Conservation (phyloP, 2,888 invertebrate species). For the Cylloceria caligata region DNA sequence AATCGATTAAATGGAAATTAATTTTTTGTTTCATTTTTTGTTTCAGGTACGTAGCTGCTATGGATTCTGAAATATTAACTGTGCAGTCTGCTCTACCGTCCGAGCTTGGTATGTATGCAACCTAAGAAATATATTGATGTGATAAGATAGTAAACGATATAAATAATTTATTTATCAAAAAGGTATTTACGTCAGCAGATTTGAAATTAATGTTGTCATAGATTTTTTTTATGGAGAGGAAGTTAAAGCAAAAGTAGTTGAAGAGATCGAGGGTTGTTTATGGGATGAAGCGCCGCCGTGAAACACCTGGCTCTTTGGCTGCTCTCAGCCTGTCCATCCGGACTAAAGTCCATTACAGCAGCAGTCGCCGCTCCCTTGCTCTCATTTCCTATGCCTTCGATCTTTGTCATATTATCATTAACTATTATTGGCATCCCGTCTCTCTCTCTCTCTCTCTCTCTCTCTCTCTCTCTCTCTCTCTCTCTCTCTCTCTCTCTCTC, state of each 20-base stretch:
- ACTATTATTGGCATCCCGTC: constrained; percentile 31
- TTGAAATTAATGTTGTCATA: not conserved
- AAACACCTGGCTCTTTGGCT: constrained; percentile 78
- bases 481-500: not conserved
- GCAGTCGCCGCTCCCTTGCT: constrained; percentile 25
- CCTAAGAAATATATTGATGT: not conserved
- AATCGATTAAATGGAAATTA: not conserved
- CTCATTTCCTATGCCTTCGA: constrained; percentile 26
- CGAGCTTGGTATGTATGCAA: constrained; percentile 5
- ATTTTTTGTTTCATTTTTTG: constrained; percentile 22
- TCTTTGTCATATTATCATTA: constrained; percentile 47
- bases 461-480: not conserved
- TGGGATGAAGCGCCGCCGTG: constrained; percentile 61
- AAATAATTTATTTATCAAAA: not conserved
- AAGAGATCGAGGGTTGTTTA: constrained; percentile 5
- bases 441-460: not conserved
- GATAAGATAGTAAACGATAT: not conserved
- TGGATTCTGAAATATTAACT: constrained; percentile 1
- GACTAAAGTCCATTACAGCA: constrained; percentile 29
- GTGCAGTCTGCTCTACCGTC: not conserved
- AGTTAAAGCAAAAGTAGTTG: constrained; percentile 17
- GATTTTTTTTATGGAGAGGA: not conserved
- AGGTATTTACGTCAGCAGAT: not conserved
- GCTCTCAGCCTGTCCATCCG: constrained; percentile 52
- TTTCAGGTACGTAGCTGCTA: constrained; percentile 41